These are phyloP conservation scores for Cisticola juncidis DNA, from an alignment of 2,113 vertebrate genomes.

Conservation along the genomic window DNA sequence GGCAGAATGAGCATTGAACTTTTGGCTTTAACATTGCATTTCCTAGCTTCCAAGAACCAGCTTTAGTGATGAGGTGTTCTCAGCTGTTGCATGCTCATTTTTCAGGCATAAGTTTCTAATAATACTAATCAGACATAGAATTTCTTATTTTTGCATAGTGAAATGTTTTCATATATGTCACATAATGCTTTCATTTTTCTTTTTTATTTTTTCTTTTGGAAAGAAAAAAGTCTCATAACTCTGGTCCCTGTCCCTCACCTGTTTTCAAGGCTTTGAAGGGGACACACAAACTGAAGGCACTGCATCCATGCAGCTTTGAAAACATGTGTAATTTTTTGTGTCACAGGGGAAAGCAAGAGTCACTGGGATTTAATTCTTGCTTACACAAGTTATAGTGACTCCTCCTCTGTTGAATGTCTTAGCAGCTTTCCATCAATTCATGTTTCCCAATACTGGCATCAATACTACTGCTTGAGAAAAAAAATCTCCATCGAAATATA, in stretches of 20 bases:
- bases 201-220: not conserved
- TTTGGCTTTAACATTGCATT: not conserved
- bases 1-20: not conserved
- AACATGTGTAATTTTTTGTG: not conserved
- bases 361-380: not conserved
- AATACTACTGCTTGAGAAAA: not conserved
- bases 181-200: rapidly evolving
- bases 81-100: not conserved
- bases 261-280: not conserved
- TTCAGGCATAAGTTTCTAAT: slow-evolving; percentile 1
- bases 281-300: not conserved
- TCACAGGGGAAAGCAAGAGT: not conserved
- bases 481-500: not conserved
- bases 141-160: not conserved
- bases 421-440: not conserved
- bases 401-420: not conserved
- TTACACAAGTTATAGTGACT: not conserved
- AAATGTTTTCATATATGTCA: not conserved
- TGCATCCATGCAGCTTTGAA: not conserved
- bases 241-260: not conserved
- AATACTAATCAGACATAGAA: not conserved
- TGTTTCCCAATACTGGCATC: not conserved
- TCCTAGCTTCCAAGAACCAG: not conserved
- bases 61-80: not conserved
- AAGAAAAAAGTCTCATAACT: not conserved